Percentiles rank a stretch among this genome's conserved stretches.
These are phyloP conservation scores for Holacanthus passer DNA, from an alignment of 2,113 vertebrate species.

Conservation along the genomic window DNA sequence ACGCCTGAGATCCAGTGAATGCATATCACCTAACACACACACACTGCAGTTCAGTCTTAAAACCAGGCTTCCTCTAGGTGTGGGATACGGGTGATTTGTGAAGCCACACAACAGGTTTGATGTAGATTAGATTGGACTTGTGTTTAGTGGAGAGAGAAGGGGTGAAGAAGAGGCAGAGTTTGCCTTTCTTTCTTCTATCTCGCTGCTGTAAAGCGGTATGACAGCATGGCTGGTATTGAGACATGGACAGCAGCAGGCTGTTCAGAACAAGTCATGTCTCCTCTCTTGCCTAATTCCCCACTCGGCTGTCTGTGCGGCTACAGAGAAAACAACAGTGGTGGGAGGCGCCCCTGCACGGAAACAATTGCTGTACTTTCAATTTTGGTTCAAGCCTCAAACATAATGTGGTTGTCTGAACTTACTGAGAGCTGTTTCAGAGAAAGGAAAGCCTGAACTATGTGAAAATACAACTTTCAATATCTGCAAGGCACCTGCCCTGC, in stretches of 20 bases:
- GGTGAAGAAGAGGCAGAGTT: constrained; percentile 20
- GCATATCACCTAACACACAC: constrained; percentile 14
- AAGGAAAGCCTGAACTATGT: background rate
- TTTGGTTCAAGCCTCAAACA: background rate
- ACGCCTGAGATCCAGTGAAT: constrained; percentile 33
- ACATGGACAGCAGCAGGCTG: constrained; percentile 24
- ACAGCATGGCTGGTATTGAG: constrained; percentile 47
- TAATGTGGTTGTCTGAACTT: background rate
- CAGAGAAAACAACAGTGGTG: background rate
- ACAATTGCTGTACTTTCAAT: constrained; percentile 7
- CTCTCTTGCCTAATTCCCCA: background rate
- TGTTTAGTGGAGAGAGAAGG: constrained; percentile 6
- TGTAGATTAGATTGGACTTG: constrained; percentile 49
- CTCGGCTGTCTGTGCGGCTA: background rate
- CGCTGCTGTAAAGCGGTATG: constrained; percentile 40
- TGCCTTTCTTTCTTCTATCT: constrained; percentile 17
- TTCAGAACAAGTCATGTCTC: constrained; percentile 37
- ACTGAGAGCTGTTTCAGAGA: background rate
- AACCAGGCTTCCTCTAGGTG: constrained; percentile 1
- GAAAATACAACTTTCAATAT: background rate
- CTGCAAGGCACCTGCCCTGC: constrained; percentile 3
- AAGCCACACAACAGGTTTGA: constrained; percentile 54
- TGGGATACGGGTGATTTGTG: constrained; percentile 7
- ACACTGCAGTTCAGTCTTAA: constrained; percentile 11
- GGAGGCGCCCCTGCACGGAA: background rate